Base-by-base conservation (phyloP, 2,888 invertebrate genomes). In the Melanotus villosus region DNA sequence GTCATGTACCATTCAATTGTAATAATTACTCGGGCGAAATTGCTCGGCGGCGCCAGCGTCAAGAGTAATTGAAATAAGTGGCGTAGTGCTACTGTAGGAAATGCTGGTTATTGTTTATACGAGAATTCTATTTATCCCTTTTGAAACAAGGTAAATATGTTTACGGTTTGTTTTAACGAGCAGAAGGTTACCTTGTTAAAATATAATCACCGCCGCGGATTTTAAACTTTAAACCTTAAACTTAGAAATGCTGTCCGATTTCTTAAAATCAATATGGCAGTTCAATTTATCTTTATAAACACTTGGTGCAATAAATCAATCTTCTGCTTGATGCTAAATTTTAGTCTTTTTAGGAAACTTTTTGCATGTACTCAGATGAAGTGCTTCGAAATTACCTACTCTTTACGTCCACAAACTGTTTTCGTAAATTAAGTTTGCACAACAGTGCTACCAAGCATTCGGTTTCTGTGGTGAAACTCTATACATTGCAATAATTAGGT, bases 1-100 rank as follows among this genome's bases (percentile, higher is more conserved):
- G 74, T 75, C 77, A 76, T 76, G 77, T 74, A 76, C 75, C 74
- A 76, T 78, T 77, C 75, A 77, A 75, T 76, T 76, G 76, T 77
- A 73, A 77, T 77, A 77, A 78, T 78, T 77, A 74, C 72, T 65
- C 18, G 30, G 50, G 59, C 56, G 71, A 67, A 68, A 57, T 69
- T 66, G 66, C 69, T 62, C 59, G 54, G 65, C 58, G 66, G 71
- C 69, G 68, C 59, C 66, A 65, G 47, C 70, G 68, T 68, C 69
- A 58, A 50, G 58, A 52, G 67, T 71, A 73, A 71, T 71, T 73
- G 73, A 67, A 73, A 71, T 70, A 70, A 73, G 71, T 73, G 73
- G 65, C 50, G 64, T 36, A 16, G 14, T 50, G 32, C 38, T 38
- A 38, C 36, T 26, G 21, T 19, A 54, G 34, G 58, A 59, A 59